These are phyloP conservation scores for Atta cephalotes DNA, from an alignment of 1,140 invertebrate genomes.

Conservation along the genomic window DNA sequence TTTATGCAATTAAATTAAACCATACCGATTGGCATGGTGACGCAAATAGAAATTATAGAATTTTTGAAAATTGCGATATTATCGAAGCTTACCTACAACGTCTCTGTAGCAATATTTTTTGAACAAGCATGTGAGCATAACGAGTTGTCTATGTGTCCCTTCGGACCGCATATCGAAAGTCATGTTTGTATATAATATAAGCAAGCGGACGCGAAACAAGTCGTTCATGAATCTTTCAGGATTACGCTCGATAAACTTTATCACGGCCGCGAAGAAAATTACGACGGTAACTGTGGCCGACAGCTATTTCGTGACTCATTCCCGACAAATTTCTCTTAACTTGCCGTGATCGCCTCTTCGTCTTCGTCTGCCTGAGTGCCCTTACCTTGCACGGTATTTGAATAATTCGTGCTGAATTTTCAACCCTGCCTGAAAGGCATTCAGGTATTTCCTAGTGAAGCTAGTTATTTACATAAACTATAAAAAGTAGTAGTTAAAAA, in stretches of 20 bases:
- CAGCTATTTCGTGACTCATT: constrained; percentile 70
- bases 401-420: constrained; percentile 59
- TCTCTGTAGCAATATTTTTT: constrained; percentile 25
- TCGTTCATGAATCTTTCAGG: constrained; percentile 71
- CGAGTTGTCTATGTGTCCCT: constrained; percentile 7
- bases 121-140: constrained; percentile 4
- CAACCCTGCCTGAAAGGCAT: constrained; percentile 34
- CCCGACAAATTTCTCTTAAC: constrained; percentile 64
- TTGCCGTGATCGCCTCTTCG: constrained; percentile 60
- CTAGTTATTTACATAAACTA: constrained; percentile 41
- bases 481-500: background rate
- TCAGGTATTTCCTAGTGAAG: constrained; percentile 27
- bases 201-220: constrained; percentile 50
- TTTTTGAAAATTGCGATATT: constrained; percentile 28
- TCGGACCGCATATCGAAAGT: constrained; percentile 37
- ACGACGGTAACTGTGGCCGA: constrained; percentile 55
- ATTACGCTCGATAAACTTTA: constrained; percentile 74
- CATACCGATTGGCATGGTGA: no score
- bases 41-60: constrained; percentile 12
- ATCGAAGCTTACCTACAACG: background rate
- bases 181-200: constrained; percentile 52
- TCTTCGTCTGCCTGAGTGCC: constrained; percentile 51
- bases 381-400: constrained; percentile 43
- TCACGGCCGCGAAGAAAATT: constrained; percentile 65
- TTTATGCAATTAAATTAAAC: background rate